Base-by-base conservation (phyloP, 2,113 vertebrate species). In the Chinchilla lanigera region DNA sequence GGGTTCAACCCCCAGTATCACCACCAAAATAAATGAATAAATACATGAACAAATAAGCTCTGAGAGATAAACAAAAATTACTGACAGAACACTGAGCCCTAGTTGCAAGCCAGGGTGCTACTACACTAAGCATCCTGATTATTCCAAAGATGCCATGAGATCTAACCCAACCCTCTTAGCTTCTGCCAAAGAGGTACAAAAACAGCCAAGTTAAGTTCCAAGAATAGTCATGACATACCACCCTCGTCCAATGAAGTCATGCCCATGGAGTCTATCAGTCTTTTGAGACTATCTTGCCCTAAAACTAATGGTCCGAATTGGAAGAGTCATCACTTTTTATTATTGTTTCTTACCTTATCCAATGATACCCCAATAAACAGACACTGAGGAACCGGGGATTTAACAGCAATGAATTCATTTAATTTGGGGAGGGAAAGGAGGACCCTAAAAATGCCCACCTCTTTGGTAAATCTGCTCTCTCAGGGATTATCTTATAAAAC, bases 91-190 rank as follows among this genome's bases (percentile, higher is more conserved):
- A 82, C 47, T 83, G 52, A 93, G 60, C 17, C 58, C 77, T 73
- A 35, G 30, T 16, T 95, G 24, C 30, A 96, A 81, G 50, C 44
- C 58, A n/a, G 52, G 52, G 54, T 90, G 52, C 69, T 88, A 94
- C 69, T 90, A 92, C n/a, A 95, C 5, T 90, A 97, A 97, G 86
- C 52, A 97, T 94, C 58, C 88, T 73, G 77, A 96, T 94, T 96
- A 98, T 97, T 95, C 75, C 96, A 97, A 83, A 98, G 96, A 97
- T 96, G 94, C 91, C 61, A 86, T 78, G 41, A 94, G 78, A 90
- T 73, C 52, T 86, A 97, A 94, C 95, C 94, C 96, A 96, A 75
- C 83, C 93, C 94, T 95, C 93, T 47, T 71, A 67, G 73, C 78
- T 86, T 90, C 88, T 95, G 81, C 95, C 95, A 96, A 89, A 96